Evolutionary conservation across 2,888 invertebrate species (phyloP).

Genomic region (Vannuccia rotundouncinata): DNA sequence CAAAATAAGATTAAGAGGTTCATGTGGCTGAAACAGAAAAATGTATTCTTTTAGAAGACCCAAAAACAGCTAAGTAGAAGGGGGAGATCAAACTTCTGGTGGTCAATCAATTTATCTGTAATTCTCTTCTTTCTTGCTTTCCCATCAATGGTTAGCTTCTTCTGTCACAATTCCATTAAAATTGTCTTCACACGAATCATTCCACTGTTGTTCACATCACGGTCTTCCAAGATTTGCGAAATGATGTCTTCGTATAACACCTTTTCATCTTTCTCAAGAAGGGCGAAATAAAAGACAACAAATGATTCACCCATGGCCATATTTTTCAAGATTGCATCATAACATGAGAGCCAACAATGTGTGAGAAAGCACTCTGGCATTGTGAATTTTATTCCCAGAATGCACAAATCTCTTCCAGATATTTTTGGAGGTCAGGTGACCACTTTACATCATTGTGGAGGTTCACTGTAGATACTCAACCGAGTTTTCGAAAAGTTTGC

Average conservation of each 20-base stretch:
- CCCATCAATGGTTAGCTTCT: neutral
- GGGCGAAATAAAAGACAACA: too few relatives aligned
- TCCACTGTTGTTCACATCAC: neutral
- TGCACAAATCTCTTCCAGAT: neutral
- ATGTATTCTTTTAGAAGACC: neutral
- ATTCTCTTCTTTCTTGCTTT: neutral
- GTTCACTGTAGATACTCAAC: neutral
- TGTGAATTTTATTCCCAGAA: neutral
- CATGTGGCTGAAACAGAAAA: neutral
- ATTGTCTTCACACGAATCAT: neutral
- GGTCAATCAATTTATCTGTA: neutral
- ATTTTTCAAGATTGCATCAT: neutral
- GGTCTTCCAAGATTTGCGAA: neutral
- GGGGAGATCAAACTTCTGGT: neutral
- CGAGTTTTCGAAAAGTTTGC: neutral
- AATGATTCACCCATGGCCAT: neutral
- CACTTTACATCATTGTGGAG: neutral
- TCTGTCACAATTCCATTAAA: neutral
- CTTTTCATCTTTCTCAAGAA: neutral
- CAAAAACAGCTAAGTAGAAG: neutral
- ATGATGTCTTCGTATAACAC: neutral
- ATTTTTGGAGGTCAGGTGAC: neutral
- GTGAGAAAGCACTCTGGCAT: neutral
- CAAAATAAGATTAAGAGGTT: neutral
- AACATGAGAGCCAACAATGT: neutral